phyloP scores from a whole-genome alignment of 2,113 vertebrate species.

The Oceanites oceanicus region DNA sequence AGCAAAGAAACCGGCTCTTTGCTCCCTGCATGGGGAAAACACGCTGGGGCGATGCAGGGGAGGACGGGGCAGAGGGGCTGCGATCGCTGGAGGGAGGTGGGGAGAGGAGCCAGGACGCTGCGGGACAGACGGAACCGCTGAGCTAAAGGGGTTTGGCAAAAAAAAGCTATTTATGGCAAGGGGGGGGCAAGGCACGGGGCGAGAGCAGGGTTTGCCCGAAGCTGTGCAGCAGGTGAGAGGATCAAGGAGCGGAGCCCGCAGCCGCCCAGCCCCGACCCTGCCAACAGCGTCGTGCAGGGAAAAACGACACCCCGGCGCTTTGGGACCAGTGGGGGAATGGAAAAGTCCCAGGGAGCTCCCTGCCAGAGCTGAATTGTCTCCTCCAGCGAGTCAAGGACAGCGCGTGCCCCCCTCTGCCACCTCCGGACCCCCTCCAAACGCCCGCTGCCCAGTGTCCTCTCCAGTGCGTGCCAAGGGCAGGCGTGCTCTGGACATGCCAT shows the following conservation, averaged over 20 bases:
- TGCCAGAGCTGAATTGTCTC: background rate
- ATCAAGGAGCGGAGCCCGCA: rapidly evolving
- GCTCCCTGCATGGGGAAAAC: background rate
- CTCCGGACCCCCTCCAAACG: rapidly evolving
- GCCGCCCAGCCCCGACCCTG: rapidly evolving
- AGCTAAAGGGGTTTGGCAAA: background rate
- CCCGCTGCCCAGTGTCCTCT: background rate
- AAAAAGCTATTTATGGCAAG: background rate
- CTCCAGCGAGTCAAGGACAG: background rate
- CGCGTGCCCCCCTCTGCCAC: background rate
- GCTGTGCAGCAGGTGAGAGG: background rate
- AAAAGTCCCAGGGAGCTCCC: slow-evolving; percentile 17
- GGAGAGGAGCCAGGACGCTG: background rate
- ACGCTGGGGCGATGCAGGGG: rapidly evolving
- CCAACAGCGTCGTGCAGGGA: background rate
- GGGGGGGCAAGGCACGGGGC: rapidly evolving
- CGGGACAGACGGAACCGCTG: background rate
- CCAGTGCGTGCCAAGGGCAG: rapidly evolving
- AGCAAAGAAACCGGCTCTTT: background rate
- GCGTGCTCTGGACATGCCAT: background rate
- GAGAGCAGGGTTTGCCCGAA: background rate
- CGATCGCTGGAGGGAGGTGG: rapidly evolving
- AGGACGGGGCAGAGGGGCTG: background rate
- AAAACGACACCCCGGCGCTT: background rate
- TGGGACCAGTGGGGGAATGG: background rate